Conservation (phyloP, 2,113 vertebrate genomes). For the Nettapus auritus region DNA sequence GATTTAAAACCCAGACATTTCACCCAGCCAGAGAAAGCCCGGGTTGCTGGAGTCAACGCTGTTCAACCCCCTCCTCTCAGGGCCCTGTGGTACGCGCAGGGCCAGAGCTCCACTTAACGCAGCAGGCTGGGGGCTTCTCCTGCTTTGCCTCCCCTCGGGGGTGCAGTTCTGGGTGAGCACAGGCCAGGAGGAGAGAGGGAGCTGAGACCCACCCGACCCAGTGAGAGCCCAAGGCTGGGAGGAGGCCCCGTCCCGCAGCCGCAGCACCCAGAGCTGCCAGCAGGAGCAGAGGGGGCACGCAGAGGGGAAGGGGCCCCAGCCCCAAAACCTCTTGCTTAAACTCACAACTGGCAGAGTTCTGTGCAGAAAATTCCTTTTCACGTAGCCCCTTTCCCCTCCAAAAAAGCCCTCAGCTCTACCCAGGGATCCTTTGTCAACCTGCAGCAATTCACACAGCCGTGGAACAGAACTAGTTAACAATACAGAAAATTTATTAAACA, state of each 20-base stretch:
- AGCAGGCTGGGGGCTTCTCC: neutral
- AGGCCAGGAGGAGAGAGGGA: neutral
- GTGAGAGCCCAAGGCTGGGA: neutral
- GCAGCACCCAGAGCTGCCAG: too few relatives aligned
- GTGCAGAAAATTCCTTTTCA: too few relatives aligned
- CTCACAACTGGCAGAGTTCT: fast-evolving
- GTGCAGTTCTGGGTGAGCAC: fast-evolving
- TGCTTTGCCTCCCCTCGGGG: neutral
- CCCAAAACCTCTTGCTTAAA: neutral
- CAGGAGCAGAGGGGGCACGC: too few relatives aligned
- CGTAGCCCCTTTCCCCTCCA: too few relatives aligned
- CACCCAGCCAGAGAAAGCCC: neutral
- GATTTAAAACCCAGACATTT: neutral
- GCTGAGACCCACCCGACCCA: fast-evolving
- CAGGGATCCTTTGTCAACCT: neutral
- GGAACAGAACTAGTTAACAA: neutral
- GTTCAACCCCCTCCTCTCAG: neutral
- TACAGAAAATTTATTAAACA: neutral
- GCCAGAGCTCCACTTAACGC: neutral
- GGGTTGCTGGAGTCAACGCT: neutral
- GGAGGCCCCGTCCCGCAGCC: neutral
- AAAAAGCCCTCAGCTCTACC: too few relatives aligned
- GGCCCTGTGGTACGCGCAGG: fast-evolving
- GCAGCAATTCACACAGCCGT: neutral
- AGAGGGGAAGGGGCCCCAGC: neutral